Evolutionary conservation across 37 sponge, comb jelly and placozoan genomes (phyloP).

Genomic region (Halisarca cf. caerulea): DNA sequence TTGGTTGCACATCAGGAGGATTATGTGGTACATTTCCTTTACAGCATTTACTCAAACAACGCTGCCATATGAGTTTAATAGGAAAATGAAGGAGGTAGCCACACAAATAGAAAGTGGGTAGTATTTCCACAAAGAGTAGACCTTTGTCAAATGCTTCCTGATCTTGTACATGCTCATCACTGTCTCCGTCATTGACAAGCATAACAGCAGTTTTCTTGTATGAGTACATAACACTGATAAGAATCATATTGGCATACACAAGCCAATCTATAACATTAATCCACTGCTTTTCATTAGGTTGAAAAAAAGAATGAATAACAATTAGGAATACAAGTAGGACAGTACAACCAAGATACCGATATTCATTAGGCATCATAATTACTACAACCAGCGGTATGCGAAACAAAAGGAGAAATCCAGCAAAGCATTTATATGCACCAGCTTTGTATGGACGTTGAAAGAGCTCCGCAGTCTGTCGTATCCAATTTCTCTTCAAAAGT

Average conservation of each 20-base stretch:
- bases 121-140: neutral
- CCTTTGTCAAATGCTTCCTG: neutral
- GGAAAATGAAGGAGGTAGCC: neutral
- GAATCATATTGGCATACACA: neutral
- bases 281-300: neutral
- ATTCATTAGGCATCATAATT: neutral
- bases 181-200: neutral
- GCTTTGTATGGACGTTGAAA: slow-evolving; percentile 20
- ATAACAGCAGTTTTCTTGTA: neutral
- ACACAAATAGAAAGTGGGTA: neutral
- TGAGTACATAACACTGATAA: neutral
- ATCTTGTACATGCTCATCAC: neutral
- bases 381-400: neutral
- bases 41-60: too few relatives aligned
- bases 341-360: neutral
- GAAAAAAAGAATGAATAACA: neutral
- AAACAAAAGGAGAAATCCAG: neutral
- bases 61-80: too few relatives aligned
- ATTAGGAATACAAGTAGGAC: neutral
- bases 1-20: too few relatives aligned
- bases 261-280: neutral
- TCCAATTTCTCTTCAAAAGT: neutral
- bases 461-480: neutral
- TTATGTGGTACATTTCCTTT: too few relatives aligned
- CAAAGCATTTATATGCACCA: neutral